These are phyloP conservation scores for Andricus quercusramuli DNA, from an alignment of 2,888 invertebrate species.

Conservation along the genomic window DNA sequence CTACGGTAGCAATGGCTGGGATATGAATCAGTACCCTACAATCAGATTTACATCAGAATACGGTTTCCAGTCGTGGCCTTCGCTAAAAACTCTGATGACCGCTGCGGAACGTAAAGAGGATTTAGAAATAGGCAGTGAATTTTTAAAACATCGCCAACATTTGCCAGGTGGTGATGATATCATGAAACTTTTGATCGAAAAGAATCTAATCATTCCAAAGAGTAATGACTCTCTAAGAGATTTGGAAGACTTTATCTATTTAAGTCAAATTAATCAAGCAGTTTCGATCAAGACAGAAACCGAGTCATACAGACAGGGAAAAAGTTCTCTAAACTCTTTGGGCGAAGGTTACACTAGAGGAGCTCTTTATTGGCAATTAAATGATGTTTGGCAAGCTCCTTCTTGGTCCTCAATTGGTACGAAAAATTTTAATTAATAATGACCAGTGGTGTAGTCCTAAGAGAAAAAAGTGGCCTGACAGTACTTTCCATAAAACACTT, in stretches of 20 bases:
- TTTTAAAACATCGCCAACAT: conserved; percentile 92
- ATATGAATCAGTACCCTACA: conserved; percentile 86
- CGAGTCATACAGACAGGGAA: conserved; percentile 88
- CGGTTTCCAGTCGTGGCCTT: conserved; percentile 95
- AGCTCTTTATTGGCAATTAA: conserved; percentile 98
- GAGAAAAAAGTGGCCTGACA: too few species aligned
- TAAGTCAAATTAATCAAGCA: conserved; percentile 94
- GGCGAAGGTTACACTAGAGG: conserved; percentile 93
- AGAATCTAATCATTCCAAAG: conserved; percentile 83
- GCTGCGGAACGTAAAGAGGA: conserved; percentile 81
- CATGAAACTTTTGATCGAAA: conserved; percentile 82
- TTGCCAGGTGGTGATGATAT: conserved; percentile 86
- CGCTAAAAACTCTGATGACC: conserved; percentile 83
- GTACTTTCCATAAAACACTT: too few species aligned
- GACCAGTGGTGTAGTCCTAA: too few species aligned
- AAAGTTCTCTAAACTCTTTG: conserved; percentile 76
- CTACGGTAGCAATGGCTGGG: conserved; percentile 90
- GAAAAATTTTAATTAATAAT: neutral
- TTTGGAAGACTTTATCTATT: conserved; percentile 87
- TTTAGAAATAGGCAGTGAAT: conserved; percentile 81
- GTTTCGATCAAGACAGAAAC: conserved; percentile 92
- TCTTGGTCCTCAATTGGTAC: conserved; percentile 95
- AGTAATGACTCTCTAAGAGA: conserved; percentile 80
- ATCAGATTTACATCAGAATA: conserved; percentile 97
- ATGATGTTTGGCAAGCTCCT: conserved; percentile 98